phyloP scores from a whole-genome alignment of 2,888 invertebrate genomes.

The Drosophila meridiana region DNA sequence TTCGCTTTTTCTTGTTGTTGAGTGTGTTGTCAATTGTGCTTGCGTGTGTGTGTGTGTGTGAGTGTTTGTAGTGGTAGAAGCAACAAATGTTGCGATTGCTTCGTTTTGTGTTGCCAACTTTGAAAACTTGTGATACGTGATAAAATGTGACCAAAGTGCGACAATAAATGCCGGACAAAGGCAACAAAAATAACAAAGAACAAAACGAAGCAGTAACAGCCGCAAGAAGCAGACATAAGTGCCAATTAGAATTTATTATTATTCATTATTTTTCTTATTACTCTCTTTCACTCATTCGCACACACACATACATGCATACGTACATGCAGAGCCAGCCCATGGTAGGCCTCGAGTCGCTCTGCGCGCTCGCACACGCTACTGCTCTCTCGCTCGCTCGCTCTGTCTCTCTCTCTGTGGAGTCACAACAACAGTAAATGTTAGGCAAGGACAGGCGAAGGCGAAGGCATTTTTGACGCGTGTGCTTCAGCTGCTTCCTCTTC shows the following conservation, averaged over 20 bases:
- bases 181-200: neutral
- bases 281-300: slow-evolving; percentile 27
- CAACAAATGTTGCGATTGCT: slow-evolving; percentile 67
- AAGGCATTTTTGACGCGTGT: slow-evolving; percentile 40
- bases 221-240: slow-evolving; percentile 31
- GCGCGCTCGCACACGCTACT: slow-evolving; percentile 32
- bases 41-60: slow-evolving; percentile 14
- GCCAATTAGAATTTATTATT: slow-evolving; percentile 79
- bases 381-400: slow-evolving; percentile 23
- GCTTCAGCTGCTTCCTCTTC: slow-evolving; percentile 17
- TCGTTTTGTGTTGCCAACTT: slow-evolving; percentile 44
- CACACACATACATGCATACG: slow-evolving; percentile 1
- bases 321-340: slow-evolving; percentile 6
- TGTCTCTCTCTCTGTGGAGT: slow-evolving; percentile 37
- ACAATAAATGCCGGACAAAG: slow-evolving; percentile 18
- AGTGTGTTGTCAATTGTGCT: neutral
- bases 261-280: slow-evolving; percentile 73
- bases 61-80: slow-evolving; percentile 45
- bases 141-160: slow-evolving; percentile 60
- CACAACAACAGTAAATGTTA: slow-evolving; percentile 24
- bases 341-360: slow-evolving; percentile 25
- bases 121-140: slow-evolving; percentile 61
- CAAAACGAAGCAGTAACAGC: slow-evolving; percentile 1
- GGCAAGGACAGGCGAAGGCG: slow-evolving; percentile 30
- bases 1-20: slow-evolving; percentile 26